These are phyloP conservation scores for Glandiceps talaboti DNA, from an alignment of 53 echinoderm and acorn worm species.

Conservation along the genomic window DNA sequence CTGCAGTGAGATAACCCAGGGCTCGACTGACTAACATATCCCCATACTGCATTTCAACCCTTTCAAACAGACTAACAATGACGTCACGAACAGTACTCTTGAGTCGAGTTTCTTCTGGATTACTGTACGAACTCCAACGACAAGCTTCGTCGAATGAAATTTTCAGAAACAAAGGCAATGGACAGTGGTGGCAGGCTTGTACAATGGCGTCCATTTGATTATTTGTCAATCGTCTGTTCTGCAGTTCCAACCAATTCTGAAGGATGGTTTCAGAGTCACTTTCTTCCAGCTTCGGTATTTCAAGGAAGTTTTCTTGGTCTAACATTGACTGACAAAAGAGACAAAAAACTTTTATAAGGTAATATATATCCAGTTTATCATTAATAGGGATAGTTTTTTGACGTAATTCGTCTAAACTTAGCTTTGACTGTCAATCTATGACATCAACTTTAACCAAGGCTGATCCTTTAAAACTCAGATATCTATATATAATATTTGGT, in stretches of 20 bases:
- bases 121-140: background rate
- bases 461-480: too few species aligned
- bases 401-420: too few species aligned
- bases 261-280: slow-evolving; percentile 9
- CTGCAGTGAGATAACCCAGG: background rate
- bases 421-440: too few species aligned
- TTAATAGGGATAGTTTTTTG: too few species aligned
- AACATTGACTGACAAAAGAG: slow-evolving; percentile 4
- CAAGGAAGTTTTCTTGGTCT: background rate
- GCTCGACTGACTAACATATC: background rate
- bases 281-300: slow-evolving; percentile 12
- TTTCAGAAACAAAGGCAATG: background rate
- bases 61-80: background rate
- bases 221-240: slow-evolving; percentile 10
- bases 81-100: background rate
- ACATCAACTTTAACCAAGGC: too few species aligned
- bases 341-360: too few species aligned
- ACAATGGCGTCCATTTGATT: slow-evolving; percentile 14
- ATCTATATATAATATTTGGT: too few species aligned
- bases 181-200: background rate
- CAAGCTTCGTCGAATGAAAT: background rate
- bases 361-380: too few species aligned
- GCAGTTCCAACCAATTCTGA: slow-evolving; percentile 9
- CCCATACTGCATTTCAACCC: background rate
- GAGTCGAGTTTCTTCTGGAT: background rate